phyloP scores from a whole-genome alignment of 2,888 invertebrate genomes.

The Harpalus rufipes region DNA sequence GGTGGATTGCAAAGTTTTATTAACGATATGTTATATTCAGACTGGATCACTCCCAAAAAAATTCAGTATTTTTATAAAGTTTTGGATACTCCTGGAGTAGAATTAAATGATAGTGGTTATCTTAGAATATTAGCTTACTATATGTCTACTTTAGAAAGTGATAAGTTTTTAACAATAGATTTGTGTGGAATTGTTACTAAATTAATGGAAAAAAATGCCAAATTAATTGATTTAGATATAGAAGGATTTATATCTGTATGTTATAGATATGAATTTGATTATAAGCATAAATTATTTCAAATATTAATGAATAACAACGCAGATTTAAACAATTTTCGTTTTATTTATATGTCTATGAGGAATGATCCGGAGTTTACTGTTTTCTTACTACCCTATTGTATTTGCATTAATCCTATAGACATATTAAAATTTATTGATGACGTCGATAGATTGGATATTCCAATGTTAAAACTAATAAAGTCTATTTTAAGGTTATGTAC shows the following conservation, averaged over 20 bases:
- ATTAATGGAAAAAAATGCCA: slow-evolving; percentile 26
- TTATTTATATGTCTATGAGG: slow-evolving; percentile 8
- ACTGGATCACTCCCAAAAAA: slow-evolving; percentile 7
- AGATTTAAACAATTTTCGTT: slow-evolving; percentile 5
- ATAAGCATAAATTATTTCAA: slow-evolving; percentile 42
- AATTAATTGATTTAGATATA: slow-evolving; percentile 40
- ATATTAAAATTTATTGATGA: slow-evolving; percentile 19
- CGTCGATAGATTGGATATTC: slow-evolving; percentile 21
- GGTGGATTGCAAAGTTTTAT: slow-evolving; percentile 42
- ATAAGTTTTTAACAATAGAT: slow-evolving; percentile 19
- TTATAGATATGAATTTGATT: slow-evolving; percentile 35
- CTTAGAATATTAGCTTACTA: slow-evolving; percentile 27
- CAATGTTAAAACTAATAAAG: slow-evolving; percentile 43
- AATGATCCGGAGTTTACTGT: slow-evolving; percentile 50
- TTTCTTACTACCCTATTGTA: slow-evolving; percentile 32
- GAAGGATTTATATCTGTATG: slow-evolving; percentile 47
- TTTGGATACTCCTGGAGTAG: slow-evolving; percentile 30
- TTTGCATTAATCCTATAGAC: slow-evolving; percentile 15
- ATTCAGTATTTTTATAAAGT: slow-evolving; percentile 53
- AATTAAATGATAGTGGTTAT: slow-evolving; percentile 20
- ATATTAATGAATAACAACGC: slow-evolving; percentile 24
- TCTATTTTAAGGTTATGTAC: slow-evolving; percentile 41
- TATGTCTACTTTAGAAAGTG: slow-evolving; percentile 7
- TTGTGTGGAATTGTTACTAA: slow-evolving; percentile 35
- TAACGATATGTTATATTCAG: background rate